phyloP scores from a whole-genome alignment of 1,140 invertebrate species.

The Rhopalosiphum maidis region DNA sequence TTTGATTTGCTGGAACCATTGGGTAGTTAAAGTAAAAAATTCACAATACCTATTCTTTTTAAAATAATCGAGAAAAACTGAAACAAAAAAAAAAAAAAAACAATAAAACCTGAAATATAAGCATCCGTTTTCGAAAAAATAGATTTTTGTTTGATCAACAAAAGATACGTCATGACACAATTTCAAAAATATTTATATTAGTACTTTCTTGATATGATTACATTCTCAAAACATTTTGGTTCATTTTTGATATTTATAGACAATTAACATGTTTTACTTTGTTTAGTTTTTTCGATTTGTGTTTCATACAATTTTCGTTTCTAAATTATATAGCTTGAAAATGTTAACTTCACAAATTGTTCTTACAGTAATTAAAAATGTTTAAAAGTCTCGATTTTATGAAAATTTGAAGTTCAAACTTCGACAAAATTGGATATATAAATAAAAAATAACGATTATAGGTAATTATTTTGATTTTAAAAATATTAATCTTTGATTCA shows the following conservation, averaged over 20 bases:
- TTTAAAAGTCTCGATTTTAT: background rate
- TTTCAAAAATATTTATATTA: background rate
- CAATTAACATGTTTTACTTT: background rate
- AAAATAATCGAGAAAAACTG: background rate
- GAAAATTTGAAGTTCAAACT: background rate
- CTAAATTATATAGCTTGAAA: background rate
- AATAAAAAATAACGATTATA: background rate
- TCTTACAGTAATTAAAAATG: background rate
- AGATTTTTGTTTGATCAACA: background rate
- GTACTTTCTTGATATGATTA: background rate
- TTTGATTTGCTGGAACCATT: background rate
- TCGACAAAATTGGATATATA: background rate
- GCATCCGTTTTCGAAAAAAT: background rate
- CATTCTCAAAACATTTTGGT: background rate
- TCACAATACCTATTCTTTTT: background rate
- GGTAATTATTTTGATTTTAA: background rate
- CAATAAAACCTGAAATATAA: background rate
- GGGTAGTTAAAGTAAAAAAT: background rate
- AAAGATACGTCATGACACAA: background rate
- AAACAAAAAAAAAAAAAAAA: background rate
- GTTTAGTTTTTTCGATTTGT: background rate
- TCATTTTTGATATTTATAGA: background rate
- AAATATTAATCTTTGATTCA: background rate
- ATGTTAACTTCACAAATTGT: background rate
- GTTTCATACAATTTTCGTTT: background rate